Conservation (phyloP, 2,888 invertebrate genomes). For the Scaptodrosophila latifasciaeformis region DNA sequence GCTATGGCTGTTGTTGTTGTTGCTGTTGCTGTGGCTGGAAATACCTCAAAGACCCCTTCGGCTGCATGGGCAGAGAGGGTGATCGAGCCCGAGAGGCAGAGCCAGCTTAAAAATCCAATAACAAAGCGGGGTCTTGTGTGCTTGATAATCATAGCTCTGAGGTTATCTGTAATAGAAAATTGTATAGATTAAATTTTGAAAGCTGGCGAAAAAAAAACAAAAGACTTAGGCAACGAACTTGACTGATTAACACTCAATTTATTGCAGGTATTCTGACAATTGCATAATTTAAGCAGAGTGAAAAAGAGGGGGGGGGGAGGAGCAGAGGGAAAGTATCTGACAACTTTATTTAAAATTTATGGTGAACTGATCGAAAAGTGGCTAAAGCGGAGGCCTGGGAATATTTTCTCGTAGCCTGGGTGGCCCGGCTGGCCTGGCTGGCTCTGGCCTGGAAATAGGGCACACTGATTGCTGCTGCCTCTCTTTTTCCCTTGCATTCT, state of each 20-base stretch:
- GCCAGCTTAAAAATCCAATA: conserved; percentile 60
- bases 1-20: conserved; percentile 17
- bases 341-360: conserved; percentile 63
- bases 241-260: background rate
- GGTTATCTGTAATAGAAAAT: conserved; percentile 40
- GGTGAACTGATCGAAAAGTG: conserved; percentile 5
- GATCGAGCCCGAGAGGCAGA: conserved; percentile 14
- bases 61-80: conserved; percentile 8
- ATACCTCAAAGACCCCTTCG: conserved; percentile 52
- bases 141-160: conserved; percentile 72
- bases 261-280: background rate
- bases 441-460: background rate
- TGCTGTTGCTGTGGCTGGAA: conserved; percentile 41
- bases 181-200: conserved; percentile 4
- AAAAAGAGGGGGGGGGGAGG: background rate
- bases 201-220: conserved; percentile 9
- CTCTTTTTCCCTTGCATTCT: background rate
- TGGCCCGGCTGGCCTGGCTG: conserved; percentile 6
- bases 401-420: background rate
- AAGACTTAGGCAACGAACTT: conserved; percentile 19
- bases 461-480: background rate
- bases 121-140: conserved; percentile 71
- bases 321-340: conserved; percentile 26
- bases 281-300: background rate
- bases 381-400: background rate